A percentile compares a stretch with the other conserved stretches of the same genome.
Conservation (phyloP, 2,797 vertebrate genomes). For the Gallinago solitaria region DNA sequence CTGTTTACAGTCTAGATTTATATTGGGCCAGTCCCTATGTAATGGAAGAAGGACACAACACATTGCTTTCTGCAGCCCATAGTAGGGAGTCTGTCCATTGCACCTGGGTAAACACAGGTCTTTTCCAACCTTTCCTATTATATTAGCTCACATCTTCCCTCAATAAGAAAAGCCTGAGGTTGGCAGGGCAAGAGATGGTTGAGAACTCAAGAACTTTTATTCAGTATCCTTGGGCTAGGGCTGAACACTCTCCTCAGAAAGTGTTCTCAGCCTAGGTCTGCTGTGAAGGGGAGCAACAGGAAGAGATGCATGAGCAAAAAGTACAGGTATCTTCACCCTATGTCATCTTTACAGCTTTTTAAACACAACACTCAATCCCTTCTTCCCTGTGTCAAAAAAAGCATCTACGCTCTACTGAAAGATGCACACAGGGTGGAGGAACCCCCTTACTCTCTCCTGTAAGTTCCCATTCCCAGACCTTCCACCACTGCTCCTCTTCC, state of each 20-base stretch:
- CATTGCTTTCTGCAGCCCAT: neutral
- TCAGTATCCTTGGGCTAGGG: neutral
- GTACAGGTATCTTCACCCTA: neutral
- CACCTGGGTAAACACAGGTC: neutral
- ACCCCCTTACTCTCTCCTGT: neutral
- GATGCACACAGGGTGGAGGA: neutral
- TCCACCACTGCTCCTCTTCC: neutral
- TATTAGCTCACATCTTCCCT: neutral
- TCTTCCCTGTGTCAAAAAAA: neutral
- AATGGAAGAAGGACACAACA: neutral
- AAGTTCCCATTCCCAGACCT: neutral
- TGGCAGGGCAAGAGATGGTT: neutral
- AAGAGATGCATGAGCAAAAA: neutral
- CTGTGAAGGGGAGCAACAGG: neutral
- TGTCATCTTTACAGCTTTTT: neutral
- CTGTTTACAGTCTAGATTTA: neutral
- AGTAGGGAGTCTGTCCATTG: neutral
- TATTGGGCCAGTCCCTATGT: fast-evolving
- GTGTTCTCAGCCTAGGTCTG: neutral
- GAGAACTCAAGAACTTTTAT: neutral
- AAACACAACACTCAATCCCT: neutral
- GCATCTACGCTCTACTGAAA: neutral
- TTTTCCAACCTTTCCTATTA: neutral
- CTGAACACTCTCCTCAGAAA: neutral
- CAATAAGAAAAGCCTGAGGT: neutral